A percentile compares a stretch with the other conserved stretches of the same genome.
phyloP scores from a whole-genome alignment of 2,113 vertebrate genomes.

The Leptocoma aspasia region DNA sequence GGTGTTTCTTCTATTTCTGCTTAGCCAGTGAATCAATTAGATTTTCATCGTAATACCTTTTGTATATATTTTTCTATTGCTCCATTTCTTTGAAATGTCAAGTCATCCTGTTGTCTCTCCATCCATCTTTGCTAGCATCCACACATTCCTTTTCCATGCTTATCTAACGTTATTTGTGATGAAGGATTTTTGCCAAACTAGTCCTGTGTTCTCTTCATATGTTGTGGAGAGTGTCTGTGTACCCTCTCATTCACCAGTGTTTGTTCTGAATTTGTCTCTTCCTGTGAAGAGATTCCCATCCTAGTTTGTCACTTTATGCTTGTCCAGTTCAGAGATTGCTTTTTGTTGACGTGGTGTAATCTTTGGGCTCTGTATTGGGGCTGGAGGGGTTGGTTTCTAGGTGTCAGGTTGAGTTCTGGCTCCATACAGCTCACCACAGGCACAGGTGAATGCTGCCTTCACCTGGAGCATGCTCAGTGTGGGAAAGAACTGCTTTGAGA shows the following conservation, averaged over 20 bases:
- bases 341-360: fast-evolving
- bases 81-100: not conserved
- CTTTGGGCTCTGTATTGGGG: not conserved
- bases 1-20: not conserved
- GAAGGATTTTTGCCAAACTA: not conserved
- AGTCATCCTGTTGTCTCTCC: not conserved
- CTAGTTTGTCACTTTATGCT: not conserved
- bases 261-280: not conserved
- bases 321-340: not conserved
- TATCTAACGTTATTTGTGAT: not conserved
- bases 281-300: not conserved
- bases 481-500: not conserved
- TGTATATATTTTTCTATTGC: not conserved
- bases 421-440: not conserved
- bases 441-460: not conserved
- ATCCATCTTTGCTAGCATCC: not conserved
- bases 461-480: not conserved
- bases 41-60: not conserved
- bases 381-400: not conserved
- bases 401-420: not conserved
- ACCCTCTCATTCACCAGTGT: not conserved
- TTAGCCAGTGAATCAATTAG: not conserved
- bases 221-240: not conserved
- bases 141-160: not conserved
- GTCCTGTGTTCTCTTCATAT: not conserved